Evolutionary conservation across 1,140 invertebrate species (phyloP).

Genomic region (Pseudomyrmex pallidus): DNA sequence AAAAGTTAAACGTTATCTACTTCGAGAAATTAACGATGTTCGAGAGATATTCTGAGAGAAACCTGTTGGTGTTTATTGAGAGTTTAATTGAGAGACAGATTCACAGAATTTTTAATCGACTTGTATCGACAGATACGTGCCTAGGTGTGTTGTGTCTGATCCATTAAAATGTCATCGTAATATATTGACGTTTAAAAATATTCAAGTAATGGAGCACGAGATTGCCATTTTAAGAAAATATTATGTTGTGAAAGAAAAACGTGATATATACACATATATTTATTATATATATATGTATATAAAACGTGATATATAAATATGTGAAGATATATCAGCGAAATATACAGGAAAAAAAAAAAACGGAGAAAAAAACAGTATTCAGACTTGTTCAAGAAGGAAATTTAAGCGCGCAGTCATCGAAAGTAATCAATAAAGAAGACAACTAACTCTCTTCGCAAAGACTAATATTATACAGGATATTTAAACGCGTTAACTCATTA

Average conservation of each 20-base stretch:
- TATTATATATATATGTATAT: no score
- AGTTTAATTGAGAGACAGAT: slow-evolving; percentile 44
- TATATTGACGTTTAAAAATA: slow-evolving; percentile 7
- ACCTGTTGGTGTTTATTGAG: slow-evolving; percentile 52
- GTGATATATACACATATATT: background rate
- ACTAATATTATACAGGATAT: slow-evolving; percentile 39
- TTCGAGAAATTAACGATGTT: slow-evolving; percentile 29
- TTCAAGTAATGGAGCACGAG: background rate
- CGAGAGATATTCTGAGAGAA: slow-evolving; percentile 4
- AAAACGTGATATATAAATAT: no score
- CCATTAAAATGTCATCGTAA: slow-evolving; percentile 10
- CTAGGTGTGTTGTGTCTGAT: slow-evolving; percentile 51
- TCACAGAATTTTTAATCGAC: slow-evolving; percentile 44
- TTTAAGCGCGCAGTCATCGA: slow-evolving; percentile 19
- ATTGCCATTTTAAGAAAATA: slow-evolving; percentile 25
- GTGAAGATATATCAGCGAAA: no score
- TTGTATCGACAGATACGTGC: slow-evolving; percentile 48
- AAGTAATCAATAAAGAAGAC: slow-evolving; percentile 30
- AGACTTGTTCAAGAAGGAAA: slow-evolving; percentile 4
- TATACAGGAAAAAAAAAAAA: background rate
- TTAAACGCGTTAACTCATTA: slow-evolving; percentile 39
- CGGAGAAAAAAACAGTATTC: background rate
- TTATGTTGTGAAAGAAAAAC: slow-evolving; percentile 10
- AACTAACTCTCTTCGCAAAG: slow-evolving; percentile 12
- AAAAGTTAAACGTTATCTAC: slow-evolving; percentile 19